phyloP scores from a whole-genome alignment of 2,113 vertebrate species.

The Sinocyclocheilus maitianheensis region DNA sequence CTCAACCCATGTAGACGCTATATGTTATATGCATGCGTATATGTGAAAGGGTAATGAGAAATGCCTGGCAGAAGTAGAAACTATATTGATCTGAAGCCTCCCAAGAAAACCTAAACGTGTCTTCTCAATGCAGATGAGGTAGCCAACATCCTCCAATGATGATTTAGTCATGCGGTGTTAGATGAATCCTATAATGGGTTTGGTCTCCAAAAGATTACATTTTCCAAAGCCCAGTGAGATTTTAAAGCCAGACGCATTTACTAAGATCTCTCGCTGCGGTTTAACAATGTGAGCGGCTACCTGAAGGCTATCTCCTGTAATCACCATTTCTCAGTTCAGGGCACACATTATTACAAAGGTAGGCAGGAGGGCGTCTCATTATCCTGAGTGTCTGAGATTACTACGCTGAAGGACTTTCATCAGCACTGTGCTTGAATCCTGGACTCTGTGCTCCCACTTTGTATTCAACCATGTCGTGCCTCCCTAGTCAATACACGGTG shows the following conservation, averaged over 20 bases:
- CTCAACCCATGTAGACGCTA: not conserved
- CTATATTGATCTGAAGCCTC: not conserved
- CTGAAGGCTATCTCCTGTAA: slow-evolving; percentile 21
- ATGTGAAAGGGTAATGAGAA: not conserved
- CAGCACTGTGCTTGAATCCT: not conserved
- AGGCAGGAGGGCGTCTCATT: slow-evolving; percentile 33
- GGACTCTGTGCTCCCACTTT: slow-evolving; percentile 5
- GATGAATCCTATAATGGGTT: slow-evolving; percentile 16
- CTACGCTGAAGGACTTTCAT: slow-evolving; percentile 41
- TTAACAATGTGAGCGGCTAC: slow-evolving; percentile 24
- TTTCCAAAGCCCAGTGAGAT: slow-evolving; percentile 8
- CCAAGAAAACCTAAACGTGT: not conserved
- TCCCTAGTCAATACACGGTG: not conserved
- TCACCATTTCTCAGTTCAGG: slow-evolving; percentile 30
- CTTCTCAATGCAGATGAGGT: not conserved
- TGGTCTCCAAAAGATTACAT: slow-evolving; percentile 26
- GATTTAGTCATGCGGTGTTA: not conserved
- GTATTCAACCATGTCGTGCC: slow-evolving; percentile 26
- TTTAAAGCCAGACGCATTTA: slow-evolving; percentile 24
- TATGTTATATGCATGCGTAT: not conserved
- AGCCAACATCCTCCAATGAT: not conserved
- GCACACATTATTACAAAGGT: slow-evolving; percentile 27
- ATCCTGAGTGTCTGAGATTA: slow-evolving; percentile 39
- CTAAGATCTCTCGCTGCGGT: slow-evolving; percentile 8
- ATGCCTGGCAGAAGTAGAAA: not conserved